These are phyloP conservation scores for Solen grandis DNA, from an alignment of 1,140 invertebrate genomes.

Conservation along the genomic window DNA sequence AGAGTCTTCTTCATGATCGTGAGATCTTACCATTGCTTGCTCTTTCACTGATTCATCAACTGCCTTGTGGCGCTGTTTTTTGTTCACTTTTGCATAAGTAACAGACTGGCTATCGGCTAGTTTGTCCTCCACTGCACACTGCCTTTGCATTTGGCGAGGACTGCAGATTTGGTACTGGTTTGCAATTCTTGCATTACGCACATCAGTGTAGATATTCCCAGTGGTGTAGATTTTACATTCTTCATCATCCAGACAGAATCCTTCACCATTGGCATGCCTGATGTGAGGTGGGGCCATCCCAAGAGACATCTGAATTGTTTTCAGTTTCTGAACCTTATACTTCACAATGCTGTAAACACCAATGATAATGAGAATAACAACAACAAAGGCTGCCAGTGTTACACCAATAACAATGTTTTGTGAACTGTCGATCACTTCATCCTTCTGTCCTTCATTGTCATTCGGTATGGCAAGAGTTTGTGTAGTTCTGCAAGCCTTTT, in stretches of 20 bases:
- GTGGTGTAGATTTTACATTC: neutral
- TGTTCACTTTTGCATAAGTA: no score
- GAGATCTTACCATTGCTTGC: no score
- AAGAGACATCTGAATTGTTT: neutral
- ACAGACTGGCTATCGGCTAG: conserved; percentile 1
- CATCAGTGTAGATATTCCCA: conserved; percentile 47
- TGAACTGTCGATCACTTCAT: neutral
- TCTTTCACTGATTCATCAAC: no score
- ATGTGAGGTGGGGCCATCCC: neutral
- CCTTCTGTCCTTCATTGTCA: neutral
- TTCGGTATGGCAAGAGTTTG: neutral
- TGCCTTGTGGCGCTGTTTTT: no score
- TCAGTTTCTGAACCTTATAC: conserved; percentile 29
- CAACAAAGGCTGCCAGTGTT: conserved; percentile 9
- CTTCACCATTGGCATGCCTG: neutral
- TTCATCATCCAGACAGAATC: neutral
- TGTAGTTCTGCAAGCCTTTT: conserved; percentile 18
- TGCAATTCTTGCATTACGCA: conserved; percentile 21
- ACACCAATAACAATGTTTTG: conserved; percentile 26
- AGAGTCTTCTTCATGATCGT: no score
- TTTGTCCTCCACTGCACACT: conserved; percentile 18
- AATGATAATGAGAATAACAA: conserved; percentile 28
- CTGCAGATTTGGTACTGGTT: conserved; percentile 1
- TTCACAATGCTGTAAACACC: conserved; percentile 38
- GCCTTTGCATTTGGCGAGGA: conserved; percentile 23